Evolutionary conservation across 2,797 vertebrate genomes (phyloP).

Genomic region (Denticeps clupeoides): DNA sequence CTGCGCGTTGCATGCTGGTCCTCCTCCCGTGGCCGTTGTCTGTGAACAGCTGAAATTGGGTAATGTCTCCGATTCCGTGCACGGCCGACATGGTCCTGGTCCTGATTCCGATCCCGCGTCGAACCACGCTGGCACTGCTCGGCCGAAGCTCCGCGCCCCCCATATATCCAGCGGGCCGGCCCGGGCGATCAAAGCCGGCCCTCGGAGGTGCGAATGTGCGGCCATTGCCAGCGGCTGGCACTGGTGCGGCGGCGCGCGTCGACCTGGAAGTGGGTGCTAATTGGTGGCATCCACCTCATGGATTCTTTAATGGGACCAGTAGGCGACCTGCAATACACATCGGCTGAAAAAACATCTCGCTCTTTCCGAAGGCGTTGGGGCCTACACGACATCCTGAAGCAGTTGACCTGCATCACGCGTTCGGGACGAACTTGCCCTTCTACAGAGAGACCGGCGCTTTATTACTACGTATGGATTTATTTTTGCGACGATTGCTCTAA

Average conservation of each 20-base stretch:
- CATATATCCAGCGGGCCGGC: constrained; percentile 40
- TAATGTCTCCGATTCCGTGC: constrained; percentile 45
- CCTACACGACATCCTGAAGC: constrained; percentile 18
- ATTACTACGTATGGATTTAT: too few species aligned
- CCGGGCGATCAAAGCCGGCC: constrained; percentile 56
- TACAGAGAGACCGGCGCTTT: too few species aligned
- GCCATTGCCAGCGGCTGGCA: constrained; percentile 50
- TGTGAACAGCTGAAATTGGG: constrained; percentile 47
- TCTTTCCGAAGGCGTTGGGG: constrained; percentile 41
- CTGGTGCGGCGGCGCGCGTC: constrained; percentile 30
- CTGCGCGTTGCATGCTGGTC: constrained; percentile 36
- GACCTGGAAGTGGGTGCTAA: constrained; percentile 53
- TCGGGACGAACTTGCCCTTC: too few species aligned
- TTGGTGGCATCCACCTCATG: constrained; percentile 38
- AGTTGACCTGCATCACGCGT: too few species aligned
- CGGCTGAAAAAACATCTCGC: constrained; percentile 54
- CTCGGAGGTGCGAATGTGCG: constrained; percentile 51
- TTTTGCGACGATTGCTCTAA: background rate
- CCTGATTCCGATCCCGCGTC: constrained; percentile 17
- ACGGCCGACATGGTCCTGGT: constrained; percentile 47
- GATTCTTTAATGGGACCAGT: constrained; percentile 56
- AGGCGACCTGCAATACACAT: constrained; percentile 64
- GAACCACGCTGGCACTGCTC: background rate
- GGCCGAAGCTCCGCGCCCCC: background rate
- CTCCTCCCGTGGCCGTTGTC: constrained; percentile 38